These are phyloP conservation scores for Apomyelois bistriatella DNA, from an alignment of 2,888 invertebrate genomes.

Conservation along the genomic window DNA sequence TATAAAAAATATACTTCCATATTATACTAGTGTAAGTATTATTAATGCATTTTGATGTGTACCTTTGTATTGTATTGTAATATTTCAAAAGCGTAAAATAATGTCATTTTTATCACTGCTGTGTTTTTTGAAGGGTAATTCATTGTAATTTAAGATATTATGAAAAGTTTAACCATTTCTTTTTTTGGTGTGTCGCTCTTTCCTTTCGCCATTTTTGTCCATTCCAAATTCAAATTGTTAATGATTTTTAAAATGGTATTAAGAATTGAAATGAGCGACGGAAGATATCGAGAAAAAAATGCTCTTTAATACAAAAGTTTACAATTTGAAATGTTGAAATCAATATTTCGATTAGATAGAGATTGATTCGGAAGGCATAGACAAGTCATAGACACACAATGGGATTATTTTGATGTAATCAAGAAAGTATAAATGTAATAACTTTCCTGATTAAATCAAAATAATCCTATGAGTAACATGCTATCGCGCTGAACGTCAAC, in stretches of 20 bases:
- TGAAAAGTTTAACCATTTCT: neutral
- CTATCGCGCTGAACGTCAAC: too few relatives aligned
- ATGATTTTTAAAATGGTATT: neutral
- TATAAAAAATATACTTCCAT: slow-evolving; percentile 35
- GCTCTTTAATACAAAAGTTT: neutral
- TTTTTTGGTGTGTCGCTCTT: neutral
- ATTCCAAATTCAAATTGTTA: slow-evolving; percentile 3
- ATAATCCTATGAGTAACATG: too few relatives aligned
- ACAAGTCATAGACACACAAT: too few relatives aligned
- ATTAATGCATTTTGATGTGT: slow-evolving; percentile 46
- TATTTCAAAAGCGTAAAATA: slow-evolving; percentile 25
- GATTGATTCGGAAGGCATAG: too few relatives aligned
- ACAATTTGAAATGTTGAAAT: too few relatives aligned
- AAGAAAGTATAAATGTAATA: too few relatives aligned
- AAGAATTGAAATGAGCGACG: neutral
- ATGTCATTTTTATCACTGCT: slow-evolving; percentile 17
- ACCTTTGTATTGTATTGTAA: slow-evolving; percentile 34
- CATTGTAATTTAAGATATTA: slow-evolving; percentile 18
- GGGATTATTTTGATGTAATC: too few relatives aligned
- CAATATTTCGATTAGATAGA: too few relatives aligned
- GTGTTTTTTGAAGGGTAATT: slow-evolving; percentile 14
- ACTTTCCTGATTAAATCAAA: too few relatives aligned
- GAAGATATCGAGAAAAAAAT: neutral
- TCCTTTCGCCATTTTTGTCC: neutral
- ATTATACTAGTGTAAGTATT: slow-evolving; percentile 41